phyloP scores from a whole-genome alignment of 2,797 vertebrate species.

The Chanos chanos region DNA sequence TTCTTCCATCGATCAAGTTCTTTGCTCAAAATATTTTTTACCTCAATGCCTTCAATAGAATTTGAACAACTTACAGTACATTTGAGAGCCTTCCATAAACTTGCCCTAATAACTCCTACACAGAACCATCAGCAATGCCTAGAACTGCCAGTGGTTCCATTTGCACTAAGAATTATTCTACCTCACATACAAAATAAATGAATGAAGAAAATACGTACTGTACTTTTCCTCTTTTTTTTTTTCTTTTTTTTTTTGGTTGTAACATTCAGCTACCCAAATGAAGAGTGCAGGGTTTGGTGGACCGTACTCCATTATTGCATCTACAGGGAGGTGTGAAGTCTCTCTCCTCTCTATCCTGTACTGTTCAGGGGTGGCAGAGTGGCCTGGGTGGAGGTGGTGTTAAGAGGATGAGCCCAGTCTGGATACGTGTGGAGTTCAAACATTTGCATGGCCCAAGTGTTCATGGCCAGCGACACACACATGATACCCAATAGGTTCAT shows the following conservation, averaged over 20 bases:
- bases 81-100: too few species aligned
- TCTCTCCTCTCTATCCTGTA: conserved; percentile 22
- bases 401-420: conserved; percentile 81
- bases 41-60: too few species aligned
- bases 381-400: conserved; percentile 55
- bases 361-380: conserved; percentile 12
- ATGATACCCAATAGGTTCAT: conserved; percentile 94
- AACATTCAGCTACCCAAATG: not conserved
- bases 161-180: too few species aligned
- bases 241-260: too few species aligned
- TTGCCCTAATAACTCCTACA: too few species aligned
- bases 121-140: too few species aligned
- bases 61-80: too few species aligned
- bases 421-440: conserved; percentile 83
- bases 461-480: conserved; percentile 87
- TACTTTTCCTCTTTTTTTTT: too few species aligned
- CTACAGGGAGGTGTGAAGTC: not conserved
- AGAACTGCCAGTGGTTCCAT: too few species aligned
- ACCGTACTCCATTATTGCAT: not conserved
- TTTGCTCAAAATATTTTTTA: too few species aligned
- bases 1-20: too few species aligned
- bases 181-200: not conserved
- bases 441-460: conserved; percentile 91
- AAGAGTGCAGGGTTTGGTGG: not conserved
- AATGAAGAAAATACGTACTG: too few species aligned